Base-by-base conservation (phyloP, 2,113 vertebrate genomes). In the Eolophus roseicapilla region DNA sequence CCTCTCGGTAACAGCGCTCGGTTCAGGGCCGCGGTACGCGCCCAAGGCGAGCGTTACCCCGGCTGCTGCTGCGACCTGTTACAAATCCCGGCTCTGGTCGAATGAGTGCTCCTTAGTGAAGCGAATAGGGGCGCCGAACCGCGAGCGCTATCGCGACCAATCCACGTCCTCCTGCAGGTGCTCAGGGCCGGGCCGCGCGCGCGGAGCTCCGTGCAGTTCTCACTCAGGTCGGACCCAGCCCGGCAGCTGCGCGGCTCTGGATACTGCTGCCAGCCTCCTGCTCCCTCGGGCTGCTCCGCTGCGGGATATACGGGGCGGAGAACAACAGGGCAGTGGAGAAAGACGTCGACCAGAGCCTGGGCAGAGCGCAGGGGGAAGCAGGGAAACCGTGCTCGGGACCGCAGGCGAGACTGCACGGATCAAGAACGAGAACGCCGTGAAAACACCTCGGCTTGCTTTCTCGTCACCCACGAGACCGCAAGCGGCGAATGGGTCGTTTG, bases 251-350 rank as follows among this genome's bases (percentile, higher is more conserved):
- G n/a, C 17, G 13, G 9, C 11, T 13, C n/a, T 5, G 1, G 3
- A 3, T 6, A 18, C 57, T 3, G 43, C 21, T 13, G 3, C 33
- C 17, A 3, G 4, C 7, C 28, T 7, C 21, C 29, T 7, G 24
- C 50, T 14, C 31, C 53, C 55, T 27, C 37, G 35, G 10, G 19
- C 37, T 37, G 11, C 17, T 23, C 17, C 21, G 29, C 47, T 27
- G 24, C 35, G 15, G 7, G 28, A 21, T 4, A 28, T 28, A 13
- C 8, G 35, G 13, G 14, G 35, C 18, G 65, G 19, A 39, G 14
- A 9, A 19, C 4, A 41, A 7, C 14, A 6, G 18, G 8, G 44
- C n/a, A n/a, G 17, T 4, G 55, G 28, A 28, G 10, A 14, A 19
- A 43, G 14, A n/a, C 21, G 29, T 7, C 35, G 35, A 14, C 6